A percentile compares a stretch with the other conserved stretches of the same genome.
phyloP scores from a whole-genome alignment of 2,113 vertebrate genomes.

The Hystrix cristata region DNA sequence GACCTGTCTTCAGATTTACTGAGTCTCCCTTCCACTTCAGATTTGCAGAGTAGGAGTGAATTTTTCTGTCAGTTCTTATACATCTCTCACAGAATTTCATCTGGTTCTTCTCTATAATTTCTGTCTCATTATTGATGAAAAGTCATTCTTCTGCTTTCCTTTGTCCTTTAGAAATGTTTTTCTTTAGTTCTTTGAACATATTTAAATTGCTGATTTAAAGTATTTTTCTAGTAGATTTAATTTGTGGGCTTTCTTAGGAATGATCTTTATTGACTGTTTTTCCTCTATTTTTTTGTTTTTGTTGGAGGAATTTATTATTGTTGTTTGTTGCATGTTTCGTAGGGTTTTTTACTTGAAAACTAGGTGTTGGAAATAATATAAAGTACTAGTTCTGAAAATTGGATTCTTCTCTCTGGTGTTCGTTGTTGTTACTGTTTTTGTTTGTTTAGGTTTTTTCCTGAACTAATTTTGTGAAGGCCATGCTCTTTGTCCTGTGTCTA shows the following conservation, averaged over 20 bases:
- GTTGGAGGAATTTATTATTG: background rate
- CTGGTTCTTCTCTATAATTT: background rate
- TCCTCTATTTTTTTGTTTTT: background rate
- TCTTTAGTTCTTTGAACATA: background rate
- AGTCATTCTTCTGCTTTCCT: background rate
- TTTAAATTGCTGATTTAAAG: slow-evolving; percentile 43
- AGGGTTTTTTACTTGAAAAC: background rate
- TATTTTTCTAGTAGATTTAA: background rate
- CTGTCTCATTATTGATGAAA: background rate
- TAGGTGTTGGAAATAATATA: background rate
- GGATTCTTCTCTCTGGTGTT: background rate
- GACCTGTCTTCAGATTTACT: background rate
- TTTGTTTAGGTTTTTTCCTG: slow-evolving; percentile 20
- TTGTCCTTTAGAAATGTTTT: slow-evolving; percentile 12
- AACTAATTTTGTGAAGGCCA: background rate
- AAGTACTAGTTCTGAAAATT: background rate
- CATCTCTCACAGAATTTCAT: background rate
- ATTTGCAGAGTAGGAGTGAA: background rate
- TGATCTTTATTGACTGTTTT: background rate
- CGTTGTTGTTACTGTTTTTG: background rate
- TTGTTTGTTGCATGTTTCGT: background rate
- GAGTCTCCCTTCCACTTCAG: background rate
- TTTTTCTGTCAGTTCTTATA: slow-evolving; percentile 5
- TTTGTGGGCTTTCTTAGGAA: background rate
- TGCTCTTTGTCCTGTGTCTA: background rate